A percentile compares a stretch with the other conserved stretches of the same genome.
Conservation (phyloP, 2,113 vertebrate species). For the Ailuropoda melanoleuca region DNA sequence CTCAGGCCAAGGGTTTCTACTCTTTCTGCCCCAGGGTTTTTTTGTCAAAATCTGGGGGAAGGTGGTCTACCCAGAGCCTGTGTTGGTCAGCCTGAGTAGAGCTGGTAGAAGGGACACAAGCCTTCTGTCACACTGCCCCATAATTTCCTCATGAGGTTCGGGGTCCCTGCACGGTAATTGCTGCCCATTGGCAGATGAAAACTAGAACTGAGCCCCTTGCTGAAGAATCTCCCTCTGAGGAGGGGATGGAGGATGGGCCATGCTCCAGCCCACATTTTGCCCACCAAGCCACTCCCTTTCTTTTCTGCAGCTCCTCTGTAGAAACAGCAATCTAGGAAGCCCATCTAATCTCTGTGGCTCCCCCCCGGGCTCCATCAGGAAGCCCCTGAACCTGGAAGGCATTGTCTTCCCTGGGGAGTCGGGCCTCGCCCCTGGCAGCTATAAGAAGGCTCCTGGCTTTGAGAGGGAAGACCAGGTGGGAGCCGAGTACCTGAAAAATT, state of each 20-base stretch:
- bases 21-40: not conserved
- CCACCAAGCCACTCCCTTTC: not conserved
- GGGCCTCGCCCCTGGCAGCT: slow-evolving; percentile 89
- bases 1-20: not conserved
- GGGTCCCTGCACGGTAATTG: not conserved
- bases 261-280: not conserved
- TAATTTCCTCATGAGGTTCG: not conserved
- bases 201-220: not conserved
- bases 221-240: not conserved
- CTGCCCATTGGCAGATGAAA: not conserved
- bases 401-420: slow-evolving; percentile 87
- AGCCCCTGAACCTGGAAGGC: slow-evolving; percentile 87
- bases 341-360: slow-evolving; percentile 87
- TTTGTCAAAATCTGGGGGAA: not conserved
- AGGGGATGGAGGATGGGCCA: not conserved
- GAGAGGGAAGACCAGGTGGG: slow-evolving; percentile 97
- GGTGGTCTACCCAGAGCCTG: not conserved
- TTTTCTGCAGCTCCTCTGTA: slow-evolving; percentile 86
- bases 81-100: not conserved
- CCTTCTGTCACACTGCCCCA: not conserved
- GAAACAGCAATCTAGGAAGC: slow-evolving; percentile 88
- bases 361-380: slow-evolving; percentile 87
- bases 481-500: slow-evolving; percentile 88
- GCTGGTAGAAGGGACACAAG: not conserved
- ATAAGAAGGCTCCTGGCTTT: slow-evolving; percentile 96